Conservation (phyloP, 2,113 vertebrate genomes). For the Psilopsiagon aymara region DNA sequence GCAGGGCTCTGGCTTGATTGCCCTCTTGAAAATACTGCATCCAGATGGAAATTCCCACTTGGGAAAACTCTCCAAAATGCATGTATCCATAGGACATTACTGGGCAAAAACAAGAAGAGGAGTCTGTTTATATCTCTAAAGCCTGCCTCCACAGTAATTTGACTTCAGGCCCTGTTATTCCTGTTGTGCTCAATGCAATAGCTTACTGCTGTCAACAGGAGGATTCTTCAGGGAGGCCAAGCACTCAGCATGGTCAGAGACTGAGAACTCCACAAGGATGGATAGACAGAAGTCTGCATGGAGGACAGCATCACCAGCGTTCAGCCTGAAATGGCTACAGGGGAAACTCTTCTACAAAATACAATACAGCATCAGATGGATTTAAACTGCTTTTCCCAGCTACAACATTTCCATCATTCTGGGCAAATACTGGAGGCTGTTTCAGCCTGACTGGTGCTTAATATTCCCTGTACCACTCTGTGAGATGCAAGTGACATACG, state of each 20-base stretch:
- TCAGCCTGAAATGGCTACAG: neutral
- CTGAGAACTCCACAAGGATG: neutral
- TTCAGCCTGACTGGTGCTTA: neutral
- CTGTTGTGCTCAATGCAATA: constrained; percentile 5
- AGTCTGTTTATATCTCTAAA: neutral
- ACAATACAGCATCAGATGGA: neutral
- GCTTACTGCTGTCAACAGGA: neutral
- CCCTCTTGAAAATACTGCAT: neutral
- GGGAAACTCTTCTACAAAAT: neutral
- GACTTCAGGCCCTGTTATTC: constrained; percentile 7
- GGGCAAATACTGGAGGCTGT: neutral
- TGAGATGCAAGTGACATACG: neutral
- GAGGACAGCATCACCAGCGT: neutral
- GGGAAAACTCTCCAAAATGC: neutral
- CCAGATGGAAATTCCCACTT: constrained; percentile 59
- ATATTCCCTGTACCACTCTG: neutral
- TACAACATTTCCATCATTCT: neutral
- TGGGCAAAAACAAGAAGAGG: neutral
- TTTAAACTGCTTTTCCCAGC: neutral
- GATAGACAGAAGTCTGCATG: neutral
- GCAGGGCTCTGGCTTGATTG: constrained; percentile 24
- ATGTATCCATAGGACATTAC: neutral
- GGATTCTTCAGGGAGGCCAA: neutral
- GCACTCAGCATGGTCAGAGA: neutral
- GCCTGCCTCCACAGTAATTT: neutral